Evolutionary conservation across 2,888 invertebrate species (phyloP).

Genomic region (Aphodius granarius): DNA sequence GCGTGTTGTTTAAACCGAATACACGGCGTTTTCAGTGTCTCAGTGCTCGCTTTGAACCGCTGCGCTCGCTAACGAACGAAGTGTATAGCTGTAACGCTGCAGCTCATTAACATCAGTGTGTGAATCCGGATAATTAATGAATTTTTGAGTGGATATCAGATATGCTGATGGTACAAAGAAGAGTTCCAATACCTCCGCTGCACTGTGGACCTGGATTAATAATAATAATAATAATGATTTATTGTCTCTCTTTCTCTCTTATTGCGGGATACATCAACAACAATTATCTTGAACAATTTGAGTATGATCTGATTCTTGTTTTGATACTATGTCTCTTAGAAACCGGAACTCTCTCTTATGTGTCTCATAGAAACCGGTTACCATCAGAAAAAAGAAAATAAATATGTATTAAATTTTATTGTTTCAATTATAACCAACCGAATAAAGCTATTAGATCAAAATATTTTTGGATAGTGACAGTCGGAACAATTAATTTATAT

Average conservation of each 20-base stretch:
- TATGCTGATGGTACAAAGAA: not conserved
- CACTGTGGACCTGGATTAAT: no score
- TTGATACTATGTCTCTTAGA: no score
- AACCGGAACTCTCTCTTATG: no score
- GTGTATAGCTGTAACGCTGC: not conserved
- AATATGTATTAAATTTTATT: no score
- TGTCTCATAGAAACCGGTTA: no score
- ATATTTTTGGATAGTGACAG: not conserved
- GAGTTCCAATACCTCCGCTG: not conserved
- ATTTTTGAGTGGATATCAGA: not conserved
- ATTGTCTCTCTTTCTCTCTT: no score
- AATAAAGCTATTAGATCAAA: not conserved
- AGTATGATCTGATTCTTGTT: no score
- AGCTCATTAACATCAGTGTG: not conserved
- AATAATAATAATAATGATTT: no score
- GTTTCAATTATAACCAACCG: no score
- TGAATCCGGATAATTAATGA: not conserved
- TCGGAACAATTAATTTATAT: not conserved
- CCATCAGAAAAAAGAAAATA: no score
- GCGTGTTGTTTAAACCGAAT: not conserved
- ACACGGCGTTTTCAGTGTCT: not conserved
- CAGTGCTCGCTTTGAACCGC: not conserved
- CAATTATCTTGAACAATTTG: no score
- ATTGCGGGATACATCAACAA: no score
- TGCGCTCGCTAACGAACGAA: not conserved